These are phyloP conservation scores for Amphiura filiformis DNA, from an alignment of 35 echinoderm and acorn worm genomes.

Conservation along the genomic window DNA sequence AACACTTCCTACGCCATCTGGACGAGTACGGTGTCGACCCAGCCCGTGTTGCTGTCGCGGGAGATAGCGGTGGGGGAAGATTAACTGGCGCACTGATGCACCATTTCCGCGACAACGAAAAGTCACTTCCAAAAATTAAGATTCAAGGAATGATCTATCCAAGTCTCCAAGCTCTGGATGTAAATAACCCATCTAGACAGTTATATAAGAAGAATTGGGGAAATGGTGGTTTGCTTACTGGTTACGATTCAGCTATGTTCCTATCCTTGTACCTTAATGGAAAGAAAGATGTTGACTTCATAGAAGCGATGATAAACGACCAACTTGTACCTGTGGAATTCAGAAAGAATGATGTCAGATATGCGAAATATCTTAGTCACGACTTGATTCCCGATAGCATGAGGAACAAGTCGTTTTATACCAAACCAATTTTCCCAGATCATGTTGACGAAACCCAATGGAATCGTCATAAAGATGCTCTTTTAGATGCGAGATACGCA, in stretches of 20 bases:
- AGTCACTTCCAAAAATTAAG: constrained; percentile 31
- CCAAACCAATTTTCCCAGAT: neutral
- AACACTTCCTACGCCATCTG: constrained; percentile 55
- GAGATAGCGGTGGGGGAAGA: constrained; percentile 84
- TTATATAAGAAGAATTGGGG: constrained; percentile 15
- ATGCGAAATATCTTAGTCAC: constrained; percentile 25
- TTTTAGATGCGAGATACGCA: constrained; percentile 40
- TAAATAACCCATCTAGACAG: constrained; percentile 31
- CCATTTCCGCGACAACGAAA: constrained; percentile 43
- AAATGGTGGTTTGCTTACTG: constrained; percentile 6
- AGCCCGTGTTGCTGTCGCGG: constrained; percentile 59
- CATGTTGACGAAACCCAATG: neutral
- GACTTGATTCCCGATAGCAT: constrained; percentile 39
- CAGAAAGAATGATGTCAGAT: neutral
- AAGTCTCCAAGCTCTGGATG: constrained; percentile 64
- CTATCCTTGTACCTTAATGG: constrained; percentile 3
- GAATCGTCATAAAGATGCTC: constrained; percentile 10
- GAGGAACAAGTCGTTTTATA: neutral
- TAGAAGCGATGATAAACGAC: constrained; percentile 11
- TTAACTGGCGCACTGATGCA: constrained; percentile 58
- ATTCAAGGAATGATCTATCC: constrained; percentile 58
- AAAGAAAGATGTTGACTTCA: neutral
- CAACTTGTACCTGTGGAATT: constrained; percentile 33
- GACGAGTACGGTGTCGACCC: constrained; percentile 46
- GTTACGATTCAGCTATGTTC: neutral